Base-by-base conservation (phyloP, 1,140 invertebrate genomes). In the Helicoverpa zea region DNA sequence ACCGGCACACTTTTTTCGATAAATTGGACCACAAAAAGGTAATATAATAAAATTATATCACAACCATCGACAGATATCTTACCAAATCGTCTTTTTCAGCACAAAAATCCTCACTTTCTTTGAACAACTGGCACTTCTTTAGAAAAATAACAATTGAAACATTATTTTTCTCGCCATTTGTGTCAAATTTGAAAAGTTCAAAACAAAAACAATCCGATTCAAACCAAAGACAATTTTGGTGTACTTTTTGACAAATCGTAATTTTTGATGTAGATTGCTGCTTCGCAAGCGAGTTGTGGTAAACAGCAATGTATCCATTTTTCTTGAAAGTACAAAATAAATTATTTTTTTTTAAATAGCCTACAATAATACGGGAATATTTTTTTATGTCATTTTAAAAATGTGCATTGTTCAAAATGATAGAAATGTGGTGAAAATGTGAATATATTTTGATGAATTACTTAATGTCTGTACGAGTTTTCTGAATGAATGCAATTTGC, bases 141-240 rank as follows among this genome's bases (percentile, higher is more conserved):
- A 66, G 61, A 72, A 81, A 84, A 85, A 86, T 87, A 92, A 91
- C 91, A 92, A 92, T 83, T 89, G 89, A 91, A 89, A 84, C 70
- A 78, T 79, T 81, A 68, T 59, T 81, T 79, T 83, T 79, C 58
- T 80, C 73, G 75, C 66, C 70, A 73, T 64, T 79, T 79, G 23
- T 81, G 79, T 81, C 81, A 79, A 84, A 80, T 73, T 84, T 83
- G 56, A 83, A 79, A 84, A 80, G 68, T 84, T 83, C 56, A 83
- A 86, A 86, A 86, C 76, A 81, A 82, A 83, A 85, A 78, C 82
- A 86, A 86, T 84, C 81, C 70, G 52, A 43, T 43, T 16, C 61
- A 73, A 29, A n/a, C 43, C 81, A 85, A 80, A 84, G 59, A 85
- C 74, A 49, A 63, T 14, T 35, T 4, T 30, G 10, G 23, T 23